Evolutionary conservation across 2,888 invertebrate genomes (phyloP).

Genomic region (Hydriomena furcata): DNA sequence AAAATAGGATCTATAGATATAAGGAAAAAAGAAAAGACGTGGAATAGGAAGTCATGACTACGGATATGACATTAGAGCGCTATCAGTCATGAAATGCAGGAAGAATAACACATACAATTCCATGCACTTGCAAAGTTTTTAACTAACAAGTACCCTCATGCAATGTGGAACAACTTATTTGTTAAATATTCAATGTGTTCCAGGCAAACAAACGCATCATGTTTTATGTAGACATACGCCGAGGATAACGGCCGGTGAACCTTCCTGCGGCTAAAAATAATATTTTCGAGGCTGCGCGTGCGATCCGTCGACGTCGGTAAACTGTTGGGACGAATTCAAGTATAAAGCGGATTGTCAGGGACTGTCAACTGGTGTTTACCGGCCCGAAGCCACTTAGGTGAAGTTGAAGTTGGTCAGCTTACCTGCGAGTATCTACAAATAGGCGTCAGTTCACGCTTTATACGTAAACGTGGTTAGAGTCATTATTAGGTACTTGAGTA

Average conservation of each 20-base stretch:
- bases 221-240: constrained; percentile 56
- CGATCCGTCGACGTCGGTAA: constrained; percentile 42
- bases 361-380: not conserved
- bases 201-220: constrained; percentile 49
- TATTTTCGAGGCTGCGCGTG: constrained; percentile 75
- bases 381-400: not conserved
- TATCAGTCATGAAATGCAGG: constrained; percentile 16
- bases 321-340: constrained; percentile 27
- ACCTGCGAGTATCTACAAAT: too few species aligned
- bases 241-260: constrained; percentile 73
- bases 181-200: constrained; percentile 51
- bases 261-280: constrained; percentile 78
- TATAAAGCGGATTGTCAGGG: constrained; percentile 4
- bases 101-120: constrained; percentile 17
- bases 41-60: not conserved
- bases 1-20: too few species aligned
- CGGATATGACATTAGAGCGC: constrained; percentile 3
- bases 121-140: constrained; percentile 19
- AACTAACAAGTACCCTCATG: constrained; percentile 29
- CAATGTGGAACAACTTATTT: constrained; percentile 43
- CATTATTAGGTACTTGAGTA: constrained; percentile 28
- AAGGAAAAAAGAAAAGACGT: not conserved
- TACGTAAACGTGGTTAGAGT: not conserved
- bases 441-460: too few species aligned
- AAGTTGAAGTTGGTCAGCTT: too few species aligned